phyloP scores from a whole-genome alignment of 2,797 vertebrate species.

The Catamblyrhynchus diadema region DNA sequence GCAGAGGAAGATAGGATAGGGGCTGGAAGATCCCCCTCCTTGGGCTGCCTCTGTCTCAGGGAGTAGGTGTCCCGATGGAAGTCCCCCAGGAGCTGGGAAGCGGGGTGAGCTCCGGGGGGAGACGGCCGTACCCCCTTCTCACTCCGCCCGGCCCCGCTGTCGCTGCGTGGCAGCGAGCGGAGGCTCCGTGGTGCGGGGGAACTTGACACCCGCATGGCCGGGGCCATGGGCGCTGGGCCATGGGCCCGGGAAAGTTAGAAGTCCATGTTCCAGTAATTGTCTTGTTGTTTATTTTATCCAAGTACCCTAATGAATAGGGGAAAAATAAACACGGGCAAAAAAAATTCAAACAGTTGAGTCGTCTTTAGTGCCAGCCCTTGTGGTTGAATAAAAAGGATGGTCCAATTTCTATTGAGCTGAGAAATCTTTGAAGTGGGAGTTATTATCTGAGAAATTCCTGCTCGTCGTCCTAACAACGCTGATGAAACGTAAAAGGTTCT shows the following conservation, averaged over 20 bases:
- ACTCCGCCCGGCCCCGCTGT: rapidly evolving
- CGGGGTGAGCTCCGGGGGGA: background rate
- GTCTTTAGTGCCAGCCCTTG: constrained; percentile 88
- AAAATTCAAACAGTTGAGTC: constrained; percentile 86
- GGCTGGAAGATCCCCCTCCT: background rate
- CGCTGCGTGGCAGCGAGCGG: background rate
- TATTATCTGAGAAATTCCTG: constrained; percentile 96
- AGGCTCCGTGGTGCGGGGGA: background rate
- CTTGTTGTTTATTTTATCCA: constrained; percentile 90
- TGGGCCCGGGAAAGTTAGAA: constrained; percentile 81
- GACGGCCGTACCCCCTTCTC: background rate
- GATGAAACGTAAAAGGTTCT: constrained; percentile 95
- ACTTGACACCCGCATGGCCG: constrained; percentile 52
- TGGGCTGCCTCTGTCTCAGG: background rate
- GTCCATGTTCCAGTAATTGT: constrained; percentile 87
- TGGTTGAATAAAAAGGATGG: constrained; percentile 89
- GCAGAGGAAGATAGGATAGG: background rate
- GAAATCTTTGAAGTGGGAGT: constrained; percentile 91
- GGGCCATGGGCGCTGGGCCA: constrained; percentile 61
- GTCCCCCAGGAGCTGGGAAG: background rate
- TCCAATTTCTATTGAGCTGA: constrained; percentile 92
- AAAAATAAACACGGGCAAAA: constrained; percentile 85
- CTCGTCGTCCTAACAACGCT: constrained; percentile 95
- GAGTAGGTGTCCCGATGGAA: background rate
- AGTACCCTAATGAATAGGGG: constrained; percentile 84